phyloP scores from a whole-genome alignment of 2,888 invertebrate genomes.

The Brachycybe producta region DNA sequence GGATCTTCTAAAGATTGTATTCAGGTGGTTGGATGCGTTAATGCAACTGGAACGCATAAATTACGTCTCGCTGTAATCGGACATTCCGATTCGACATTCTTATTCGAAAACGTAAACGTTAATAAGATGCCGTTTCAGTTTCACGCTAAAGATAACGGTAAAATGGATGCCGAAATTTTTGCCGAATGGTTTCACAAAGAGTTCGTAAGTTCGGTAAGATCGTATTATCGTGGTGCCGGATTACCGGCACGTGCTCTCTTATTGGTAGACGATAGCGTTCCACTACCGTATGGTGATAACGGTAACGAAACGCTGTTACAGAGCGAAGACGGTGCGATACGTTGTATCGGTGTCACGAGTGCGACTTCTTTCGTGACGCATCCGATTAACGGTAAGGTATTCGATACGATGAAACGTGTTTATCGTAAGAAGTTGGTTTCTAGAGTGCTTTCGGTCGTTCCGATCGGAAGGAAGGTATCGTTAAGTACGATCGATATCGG shows the following conservation, averaged over 20 bases:
- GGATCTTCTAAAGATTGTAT: not conserved
- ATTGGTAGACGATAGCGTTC: not conserved
- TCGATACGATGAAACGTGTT: conserved; percentile 5
- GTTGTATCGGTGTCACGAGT: not conserved
- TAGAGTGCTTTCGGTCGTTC: not conserved
- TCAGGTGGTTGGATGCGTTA: conserved; percentile 2
- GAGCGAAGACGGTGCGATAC: conserved; percentile 6
- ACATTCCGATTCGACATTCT: not conserved
- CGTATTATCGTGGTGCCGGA: not conserved
- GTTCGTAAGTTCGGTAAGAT: conserved; percentile 1
- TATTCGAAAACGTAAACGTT: not conserved
- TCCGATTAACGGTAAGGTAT: conserved; percentile 1
- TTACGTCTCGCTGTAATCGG: not conserved
- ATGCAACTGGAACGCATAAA: conserved; percentile 6
- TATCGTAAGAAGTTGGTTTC: conserved; percentile 5
- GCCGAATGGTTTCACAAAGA: conserved; percentile 7
- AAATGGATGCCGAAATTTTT: conserved; percentile 4
- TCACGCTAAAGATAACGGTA: not conserved
- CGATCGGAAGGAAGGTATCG: not conserved
- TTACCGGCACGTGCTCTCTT: conserved; percentile 3
- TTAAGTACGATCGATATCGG: not conserved
- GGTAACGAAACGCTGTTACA: not conserved
- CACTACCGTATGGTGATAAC: not conserved
- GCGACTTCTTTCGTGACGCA: not conserved
- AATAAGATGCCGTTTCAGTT: conserved; percentile 4